A percentile compares a stretch with the other conserved stretches of the same genome.
Evolutionary conservation across 2,797 vertebrate genomes (phyloP).

Genomic region (Galagoides demidoff): DNA sequence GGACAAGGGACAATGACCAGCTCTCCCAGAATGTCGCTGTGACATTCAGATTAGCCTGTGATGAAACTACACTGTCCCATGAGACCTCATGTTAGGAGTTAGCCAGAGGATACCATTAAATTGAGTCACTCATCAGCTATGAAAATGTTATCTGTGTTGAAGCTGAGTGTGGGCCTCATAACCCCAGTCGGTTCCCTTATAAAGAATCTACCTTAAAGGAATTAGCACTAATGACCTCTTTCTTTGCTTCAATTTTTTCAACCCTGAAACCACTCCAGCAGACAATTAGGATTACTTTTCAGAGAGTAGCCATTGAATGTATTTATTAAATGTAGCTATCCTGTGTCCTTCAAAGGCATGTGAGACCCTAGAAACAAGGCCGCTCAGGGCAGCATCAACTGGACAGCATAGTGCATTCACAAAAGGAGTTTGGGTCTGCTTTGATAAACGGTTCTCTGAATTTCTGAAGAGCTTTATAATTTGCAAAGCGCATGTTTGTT

Average conservation of each 20-base stretch:
- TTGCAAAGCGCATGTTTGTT: not conserved
- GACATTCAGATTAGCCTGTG: not conserved
- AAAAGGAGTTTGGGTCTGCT: not conserved
- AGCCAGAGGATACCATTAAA: constrained; percentile 52
- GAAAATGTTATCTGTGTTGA: not conserved
- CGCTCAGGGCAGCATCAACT: not conserved
- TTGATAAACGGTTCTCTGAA: not conserved
- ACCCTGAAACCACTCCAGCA: not conserved
- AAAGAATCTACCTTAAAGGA: not conserved
- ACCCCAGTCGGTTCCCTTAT: not conserved
- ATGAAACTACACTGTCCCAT: constrained; percentile 36
- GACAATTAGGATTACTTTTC: not conserved
- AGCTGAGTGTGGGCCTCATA: not conserved
- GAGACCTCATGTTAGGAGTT: not conserved
- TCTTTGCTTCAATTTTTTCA: constrained; percentile 9
- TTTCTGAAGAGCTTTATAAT: not conserved
- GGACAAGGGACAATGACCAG: not conserved
- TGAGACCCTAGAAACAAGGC: not conserved
- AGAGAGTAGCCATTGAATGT: not conserved
- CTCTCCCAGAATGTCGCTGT: not conserved
- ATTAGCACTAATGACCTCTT: not conserved
- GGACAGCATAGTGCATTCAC: not conserved
- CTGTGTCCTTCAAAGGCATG: constrained; percentile 16
- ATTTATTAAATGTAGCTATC: constrained; percentile 5
- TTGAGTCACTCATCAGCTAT: constrained; percentile 1